Percentiles rank a stretch among this genome's conserved stretches.
Evolutionary conservation across 2,797 vertebrate genomes (phyloP).

Genomic region (Masticophis lateralis): DNA sequence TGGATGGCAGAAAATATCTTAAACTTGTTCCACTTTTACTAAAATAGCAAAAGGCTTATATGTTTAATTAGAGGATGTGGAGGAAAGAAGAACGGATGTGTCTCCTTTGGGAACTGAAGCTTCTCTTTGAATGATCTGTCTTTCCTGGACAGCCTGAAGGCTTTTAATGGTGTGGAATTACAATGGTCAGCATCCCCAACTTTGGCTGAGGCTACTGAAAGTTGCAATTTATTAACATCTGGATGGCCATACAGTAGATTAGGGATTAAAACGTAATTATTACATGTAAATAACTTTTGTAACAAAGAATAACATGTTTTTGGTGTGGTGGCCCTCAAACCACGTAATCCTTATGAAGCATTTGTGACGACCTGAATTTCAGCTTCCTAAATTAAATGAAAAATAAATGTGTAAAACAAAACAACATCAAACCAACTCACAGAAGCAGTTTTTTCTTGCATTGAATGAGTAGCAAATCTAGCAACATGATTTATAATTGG

Average conservation of each 20-base stretch:
- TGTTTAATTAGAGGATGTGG: background rate
- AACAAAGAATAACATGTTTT: background rate
- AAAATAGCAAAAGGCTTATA: background rate
- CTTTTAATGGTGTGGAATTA: background rate
- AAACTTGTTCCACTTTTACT: background rate
- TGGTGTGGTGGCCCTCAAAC: background rate
- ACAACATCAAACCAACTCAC: slow-evolving; percentile 69
- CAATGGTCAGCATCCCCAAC: background rate
- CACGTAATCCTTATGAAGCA: background rate
- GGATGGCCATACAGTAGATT: background rate
- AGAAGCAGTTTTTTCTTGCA: slow-evolving; percentile 75
- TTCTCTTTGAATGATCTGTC: background rate
- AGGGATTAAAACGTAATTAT: background rate
- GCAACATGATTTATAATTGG: slow-evolving; percentile 89
- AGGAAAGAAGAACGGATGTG: background rate
- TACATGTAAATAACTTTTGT: background rate
- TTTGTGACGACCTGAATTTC: background rate
- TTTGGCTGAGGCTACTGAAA: background rate
- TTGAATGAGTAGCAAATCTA: slow-evolving; percentile 74
- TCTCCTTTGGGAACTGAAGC: background rate
- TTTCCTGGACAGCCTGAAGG: background rate
- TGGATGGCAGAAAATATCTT: background rate
- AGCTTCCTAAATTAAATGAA: background rate
- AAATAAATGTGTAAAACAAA: background rate
- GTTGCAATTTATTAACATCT: background rate